Evolutionary conservation across 2,797 vertebrate genomes (phyloP), one percentile per base, ranked within the genome.

Genomic region (Simalia tracyae): DNA sequence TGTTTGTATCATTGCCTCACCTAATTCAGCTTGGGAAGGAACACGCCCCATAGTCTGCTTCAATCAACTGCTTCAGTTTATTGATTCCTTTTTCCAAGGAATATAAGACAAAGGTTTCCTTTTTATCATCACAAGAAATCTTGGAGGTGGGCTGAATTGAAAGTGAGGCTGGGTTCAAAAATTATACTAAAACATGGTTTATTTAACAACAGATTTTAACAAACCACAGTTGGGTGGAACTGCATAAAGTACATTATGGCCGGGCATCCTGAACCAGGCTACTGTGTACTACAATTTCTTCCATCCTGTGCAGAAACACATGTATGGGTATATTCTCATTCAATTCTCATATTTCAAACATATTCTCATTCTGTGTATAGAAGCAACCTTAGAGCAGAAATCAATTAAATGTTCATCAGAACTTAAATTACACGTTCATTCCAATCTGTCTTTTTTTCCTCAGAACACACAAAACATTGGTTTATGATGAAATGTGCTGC

Each of bases 21-120:
- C 89, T 94, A 95, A 59, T 42, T 94, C 84, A 92, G 84, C 90
- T 81, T 92, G 86, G 60, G 93, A 96, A 95, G 95, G 0, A 89
- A 86, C 88, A 94, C 92, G 96, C 94, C 93, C 95, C 56, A 92
- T 59, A 93, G 95, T 86, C 94, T 89, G 86, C 94, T 96, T 19
- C 59, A 5, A 60, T 54, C 6, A 54, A 54, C 50, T 54, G 50
- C 50, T 54, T 54, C 50, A 8, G 28, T 63, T 88, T 31, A 10
- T 64, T n/a, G 17, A 63, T 5, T 22, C 31, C 50, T 64, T 54
- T 60, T 36, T 19, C 7, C 28, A 64, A 14, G 31, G 11, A 56
- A 6, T 5, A 31, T 24, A 81, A 15, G 36, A 7, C 10, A 31
- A 3, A 11, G 19, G 17, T 31, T 57, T 42, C 31, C 24, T 3